These are phyloP conservation scores for Pyrgilauda ruficollis DNA, from an alignment of 2,113 vertebrate genomes.

Conservation along the genomic window DNA sequence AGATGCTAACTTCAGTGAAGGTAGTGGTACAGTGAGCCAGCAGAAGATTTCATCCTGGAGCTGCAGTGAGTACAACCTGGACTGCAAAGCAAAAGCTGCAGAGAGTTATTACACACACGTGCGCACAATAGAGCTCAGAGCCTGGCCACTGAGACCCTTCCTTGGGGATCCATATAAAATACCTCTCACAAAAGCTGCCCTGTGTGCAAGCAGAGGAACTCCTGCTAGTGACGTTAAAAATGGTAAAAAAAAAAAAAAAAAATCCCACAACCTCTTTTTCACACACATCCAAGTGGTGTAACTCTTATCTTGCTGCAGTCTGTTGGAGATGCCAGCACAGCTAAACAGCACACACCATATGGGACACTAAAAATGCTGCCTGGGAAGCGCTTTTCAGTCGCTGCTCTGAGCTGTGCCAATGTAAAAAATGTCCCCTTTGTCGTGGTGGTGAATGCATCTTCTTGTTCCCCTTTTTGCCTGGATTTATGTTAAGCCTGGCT, in stretches of 20 bases:
- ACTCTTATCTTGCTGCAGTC: not conserved
- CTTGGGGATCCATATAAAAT: conserved; percentile 58
- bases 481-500: conserved; percentile 53
- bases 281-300: not conserved
- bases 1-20: not conserved
- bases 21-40: not conserved
- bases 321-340: not conserved
- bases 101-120: not conserved
- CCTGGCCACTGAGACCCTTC: not conserved
- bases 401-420: not conserved
- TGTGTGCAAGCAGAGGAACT: conserved; percentile 28
- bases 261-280: not conserved
- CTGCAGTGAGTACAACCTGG: not conserved
- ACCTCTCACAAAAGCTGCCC: conserved; percentile 52
- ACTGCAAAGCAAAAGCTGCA: not conserved
- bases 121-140: conserved; percentile 14
- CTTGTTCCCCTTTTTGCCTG: conserved; percentile 45
- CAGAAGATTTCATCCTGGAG: not conserved
- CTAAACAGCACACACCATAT: not conserved
- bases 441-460: conserved; percentile 34
- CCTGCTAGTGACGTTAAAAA: conserved; percentile 18
- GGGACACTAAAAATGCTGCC: not conserved
- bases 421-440: conserved; percentile 55
- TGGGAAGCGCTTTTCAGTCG: not conserved
- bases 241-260: not conserved